These are phyloP conservation scores for Xylocopa sonorina DNA, from an alignment of 1,140 invertebrate species.

Conservation along the genomic window DNA sequence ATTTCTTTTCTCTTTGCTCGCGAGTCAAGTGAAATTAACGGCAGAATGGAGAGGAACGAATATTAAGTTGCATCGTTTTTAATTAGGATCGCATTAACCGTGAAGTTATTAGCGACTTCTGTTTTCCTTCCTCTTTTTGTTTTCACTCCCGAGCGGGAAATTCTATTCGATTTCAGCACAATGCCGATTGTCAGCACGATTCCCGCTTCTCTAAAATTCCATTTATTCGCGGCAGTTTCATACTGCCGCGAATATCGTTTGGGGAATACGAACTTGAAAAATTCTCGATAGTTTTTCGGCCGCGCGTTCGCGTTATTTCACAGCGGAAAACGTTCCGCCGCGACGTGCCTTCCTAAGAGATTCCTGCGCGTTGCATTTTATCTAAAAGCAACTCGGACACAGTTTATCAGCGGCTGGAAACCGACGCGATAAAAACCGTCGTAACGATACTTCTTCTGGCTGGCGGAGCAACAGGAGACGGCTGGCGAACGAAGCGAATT, in stretches of 20 bases:
- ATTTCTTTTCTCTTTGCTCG: background rate
- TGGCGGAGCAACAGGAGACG: background rate
- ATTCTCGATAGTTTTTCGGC: slow-evolving; percentile 2
- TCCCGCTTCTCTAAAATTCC: slow-evolving; percentile 22
- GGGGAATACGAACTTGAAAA: slow-evolving; percentile 56
- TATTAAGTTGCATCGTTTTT: too few species aligned
- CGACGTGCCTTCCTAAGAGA: slow-evolving; percentile 43
- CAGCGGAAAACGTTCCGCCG: slow-evolving; percentile 34
- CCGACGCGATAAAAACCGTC: too few species aligned
- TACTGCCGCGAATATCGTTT: slow-evolving; percentile 12
- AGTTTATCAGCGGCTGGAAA: background rate
- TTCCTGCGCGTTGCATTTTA: too few species aligned
- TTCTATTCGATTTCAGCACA: background rate
- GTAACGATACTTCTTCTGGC: background rate
- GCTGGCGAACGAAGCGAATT: background rate
- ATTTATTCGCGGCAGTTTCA: slow-evolving; percentile 2
- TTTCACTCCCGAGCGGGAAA: background rate
- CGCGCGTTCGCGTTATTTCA: slow-evolving; percentile 37
- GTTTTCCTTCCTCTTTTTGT: too few species aligned
- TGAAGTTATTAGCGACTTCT: too few species aligned
- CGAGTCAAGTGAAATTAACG: background rate
- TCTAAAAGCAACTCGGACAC: background rate
- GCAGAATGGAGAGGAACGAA: too few species aligned
- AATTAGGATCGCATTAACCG: too few species aligned
- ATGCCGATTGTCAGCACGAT: too few species aligned